Base-by-base conservation (phyloP, 2,113 vertebrate genomes). In the Anguilla japonica region DNA sequence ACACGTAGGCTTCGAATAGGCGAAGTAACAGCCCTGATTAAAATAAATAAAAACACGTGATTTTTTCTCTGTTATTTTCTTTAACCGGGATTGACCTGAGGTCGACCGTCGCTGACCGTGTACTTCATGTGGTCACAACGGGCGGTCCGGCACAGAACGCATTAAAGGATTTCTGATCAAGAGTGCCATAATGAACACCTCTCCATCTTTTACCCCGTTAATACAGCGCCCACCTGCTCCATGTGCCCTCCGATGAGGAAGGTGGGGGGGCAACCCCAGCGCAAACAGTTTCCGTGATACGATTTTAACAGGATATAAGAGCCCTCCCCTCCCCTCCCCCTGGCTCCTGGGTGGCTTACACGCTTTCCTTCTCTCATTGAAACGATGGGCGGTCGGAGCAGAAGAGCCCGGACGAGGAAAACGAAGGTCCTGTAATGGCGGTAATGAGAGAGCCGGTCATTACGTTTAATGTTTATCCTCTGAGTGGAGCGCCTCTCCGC, bases 401-500 rank as follows among this genome's bases (percentile, higher is more conserved):
- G 67, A 71, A 84, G 79, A 88, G 43, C 80, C 63, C 78, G 57
- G 67, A 85, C 83, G 81, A 53, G 50, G 84, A 39, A 87, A 88
- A 89, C 53, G 60, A 86, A 85, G 85, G 57, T 84, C 75, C 53
- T 34, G 86, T 82, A 86, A 84, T 46, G 83, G 83, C 57, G 75
- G 85, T 91, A 89, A 91, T 41, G 79, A 87, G 83, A 43, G 63
- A 75, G 86, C 78, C 57, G 29, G 88, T 87, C 80, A 88, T 89
- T 88, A 86, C 82, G 56, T 41, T 41, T 63, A 71, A 89, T 84
- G 85, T 90, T 84, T 75, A 83, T 83, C 88, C 87, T 43, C 40
- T 16, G 84, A 87, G 86, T 87, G 82, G 81, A 84, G 79, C 20
- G 15, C 46, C 41, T 57, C 81, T 83, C 39, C 13, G 13, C n/a